Conservation (phyloP, 2,113 vertebrate genomes). For the Hippotragus niger region DNA sequence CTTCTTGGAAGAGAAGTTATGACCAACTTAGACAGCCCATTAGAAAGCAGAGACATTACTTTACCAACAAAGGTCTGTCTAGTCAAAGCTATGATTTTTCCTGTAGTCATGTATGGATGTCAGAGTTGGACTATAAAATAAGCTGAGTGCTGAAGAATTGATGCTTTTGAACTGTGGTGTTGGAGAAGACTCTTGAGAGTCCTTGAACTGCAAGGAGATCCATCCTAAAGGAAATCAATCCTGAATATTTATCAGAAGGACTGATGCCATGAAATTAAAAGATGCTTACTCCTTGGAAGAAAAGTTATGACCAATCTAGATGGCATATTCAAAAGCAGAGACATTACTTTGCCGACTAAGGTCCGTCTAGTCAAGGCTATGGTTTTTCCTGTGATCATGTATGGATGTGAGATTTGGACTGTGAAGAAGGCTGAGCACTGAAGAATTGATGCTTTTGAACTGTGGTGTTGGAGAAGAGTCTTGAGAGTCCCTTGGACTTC, state of each 20-base stretch:
- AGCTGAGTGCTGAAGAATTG: background rate
- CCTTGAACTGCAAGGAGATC: background rate
- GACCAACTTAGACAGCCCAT: background rate
- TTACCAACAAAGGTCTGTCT: background rate
- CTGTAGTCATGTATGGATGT: background rate
- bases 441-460: no score
- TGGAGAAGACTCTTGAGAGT: background rate
- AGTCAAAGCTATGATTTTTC: background rate
- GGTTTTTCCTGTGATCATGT: no score
- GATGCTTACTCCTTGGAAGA: no score
- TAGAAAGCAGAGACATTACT: background rate
- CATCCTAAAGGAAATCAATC: background rate
- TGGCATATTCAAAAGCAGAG: no score
- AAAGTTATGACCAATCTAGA: no score
- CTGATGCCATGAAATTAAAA: background rate
- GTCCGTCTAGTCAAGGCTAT: no score
- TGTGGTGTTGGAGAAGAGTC: no score
- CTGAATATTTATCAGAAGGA: background rate
- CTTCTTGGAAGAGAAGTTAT: background rate
- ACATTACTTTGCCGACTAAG: no score
- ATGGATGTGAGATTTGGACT: no score
- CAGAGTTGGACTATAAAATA: background rate
- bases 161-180: background rate
- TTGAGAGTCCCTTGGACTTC: no score
- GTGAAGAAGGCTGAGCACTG: no score